Evolutionary conservation across 2,113 vertebrate species (phyloP).

Genomic region (Dendropsophus ebraccatus): DNA sequence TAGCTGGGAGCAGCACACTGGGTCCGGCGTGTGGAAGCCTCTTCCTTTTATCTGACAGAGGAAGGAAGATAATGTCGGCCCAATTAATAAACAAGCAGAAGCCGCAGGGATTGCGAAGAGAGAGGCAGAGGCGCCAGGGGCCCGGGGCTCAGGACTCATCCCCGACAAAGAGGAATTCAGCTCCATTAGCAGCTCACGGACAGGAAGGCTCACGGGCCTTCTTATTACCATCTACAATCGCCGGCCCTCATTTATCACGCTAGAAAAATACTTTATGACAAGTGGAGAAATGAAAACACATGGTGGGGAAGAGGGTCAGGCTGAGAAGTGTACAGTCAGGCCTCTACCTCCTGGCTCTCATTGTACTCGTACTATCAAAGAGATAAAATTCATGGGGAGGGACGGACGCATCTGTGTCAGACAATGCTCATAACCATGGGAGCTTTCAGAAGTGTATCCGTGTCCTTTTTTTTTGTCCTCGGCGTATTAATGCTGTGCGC

Average conservation of each 20-base stretch:
- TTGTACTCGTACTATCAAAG: not conserved
- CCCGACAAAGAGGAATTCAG: not conserved
- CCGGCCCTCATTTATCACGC: not conserved
- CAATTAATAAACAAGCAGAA: constrained; percentile 53
- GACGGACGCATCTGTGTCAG: no score
- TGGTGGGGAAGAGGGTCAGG: not conserved
- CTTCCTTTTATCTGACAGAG: constrained; percentile 55
- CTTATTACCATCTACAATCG: not conserved
- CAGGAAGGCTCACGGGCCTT: not conserved
- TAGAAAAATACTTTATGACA: not conserved
- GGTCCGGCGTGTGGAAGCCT: not conserved
- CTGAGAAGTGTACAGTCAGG: not conserved
- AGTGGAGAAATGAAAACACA: not conserved
- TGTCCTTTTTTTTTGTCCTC: no score
- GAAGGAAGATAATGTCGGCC: constrained; percentile 44
- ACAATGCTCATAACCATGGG: not conserved
- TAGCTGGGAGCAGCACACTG: not conserved
- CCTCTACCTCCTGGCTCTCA: not conserved
- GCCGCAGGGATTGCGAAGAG: constrained; percentile 5
- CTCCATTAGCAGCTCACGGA: not conserved
- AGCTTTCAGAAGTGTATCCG: not conserved
- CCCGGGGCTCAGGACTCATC: not conserved
- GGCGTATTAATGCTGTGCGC: no score
- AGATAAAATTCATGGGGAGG: not conserved
- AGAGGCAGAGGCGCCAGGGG: constrained; percentile 19